Evolutionary conservation across 1,140 invertebrate species (phyloP), one percentile per base, ranked within the genome.

Genomic region (Akabosia matsudoensis): DNA sequence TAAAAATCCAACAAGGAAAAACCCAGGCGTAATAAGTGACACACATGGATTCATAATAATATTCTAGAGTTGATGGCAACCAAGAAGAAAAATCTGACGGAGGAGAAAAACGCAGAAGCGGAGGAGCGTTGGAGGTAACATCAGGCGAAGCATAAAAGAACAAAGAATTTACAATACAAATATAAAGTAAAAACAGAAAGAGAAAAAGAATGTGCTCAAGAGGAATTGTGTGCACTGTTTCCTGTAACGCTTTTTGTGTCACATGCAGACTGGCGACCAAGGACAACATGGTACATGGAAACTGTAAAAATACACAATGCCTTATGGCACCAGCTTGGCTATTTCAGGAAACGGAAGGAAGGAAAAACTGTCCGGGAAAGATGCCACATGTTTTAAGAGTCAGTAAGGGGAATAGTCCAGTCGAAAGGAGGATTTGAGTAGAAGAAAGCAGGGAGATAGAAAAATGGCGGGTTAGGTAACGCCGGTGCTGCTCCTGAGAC

Each of bases 291-390:
- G 37, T 45, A 45, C 37, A 45, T 45, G 37, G 37, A 45, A 45
- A 18, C 37, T 10, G 37, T 45, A 45, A 45, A 45, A 45, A 45
- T 45, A 45, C 37, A 45, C 37, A 7, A 45, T 45, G 18, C 37
- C 37, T 10, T 10, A 45, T 45, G 37, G 37, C 37, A 45, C 37
- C 37, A 45, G 7, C 37, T 4, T 22, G 54, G 54, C 54, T 56
- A 56, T 56, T 56, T 56, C 22, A 22, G 54, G 54, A 10, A 22
- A 22, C 7, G 24, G 24, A 7, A 16, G 13, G 4, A 7, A 16
- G 24, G 54, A 56, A 24, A 45, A 56, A 56, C 52, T 33, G 31
- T 74, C 26, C 0, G 52, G 54, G 56, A 67, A 74, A 67, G 74
- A 74, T 74, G 74, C 22, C 52, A 56, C 56, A 74, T 22, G 24